phyloP scores from a whole-genome alignment of 2,888 invertebrate genomes.

The Gari tellinella region DNA sequence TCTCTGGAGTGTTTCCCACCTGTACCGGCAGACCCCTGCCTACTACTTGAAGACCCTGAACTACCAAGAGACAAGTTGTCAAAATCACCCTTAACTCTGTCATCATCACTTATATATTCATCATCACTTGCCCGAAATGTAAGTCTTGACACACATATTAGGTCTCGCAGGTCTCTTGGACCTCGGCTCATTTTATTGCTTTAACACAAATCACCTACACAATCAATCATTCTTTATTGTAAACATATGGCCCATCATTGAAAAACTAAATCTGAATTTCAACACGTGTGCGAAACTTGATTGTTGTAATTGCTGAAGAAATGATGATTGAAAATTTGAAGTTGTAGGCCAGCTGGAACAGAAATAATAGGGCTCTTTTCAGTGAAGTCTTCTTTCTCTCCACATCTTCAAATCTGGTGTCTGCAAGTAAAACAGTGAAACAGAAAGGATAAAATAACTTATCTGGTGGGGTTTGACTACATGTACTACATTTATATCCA shows the following conservation, averaged over 20 bases:
- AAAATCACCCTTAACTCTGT: slow-evolving; percentile 60
- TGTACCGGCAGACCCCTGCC: slow-evolving; percentile 47
- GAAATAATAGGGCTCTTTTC: slow-evolving; percentile 24
- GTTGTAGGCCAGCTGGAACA: slow-evolving; percentile 39
- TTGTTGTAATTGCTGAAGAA: slow-evolving; percentile 16
- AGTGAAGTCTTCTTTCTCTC: background rate
- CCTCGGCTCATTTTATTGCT: slow-evolving; percentile 80
- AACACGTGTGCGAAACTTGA: slow-evolving; percentile 15
- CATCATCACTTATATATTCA: slow-evolving; percentile 74
- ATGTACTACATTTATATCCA: too few relatives aligned
- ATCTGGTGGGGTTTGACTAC: too few relatives aligned
- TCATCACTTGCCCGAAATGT: slow-evolving; percentile 81
- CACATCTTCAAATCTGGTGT: background rate
- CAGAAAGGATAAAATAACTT: too few relatives aligned
- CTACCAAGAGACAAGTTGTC: slow-evolving; percentile 67
- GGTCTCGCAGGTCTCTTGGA: slow-evolving; percentile 81
- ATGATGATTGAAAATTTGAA: slow-evolving; percentile 13
- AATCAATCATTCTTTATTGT: too few relatives aligned
- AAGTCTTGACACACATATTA: slow-evolving; percentile 83
- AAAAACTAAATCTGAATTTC: slow-evolving; percentile 9
- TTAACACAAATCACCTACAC: slow-evolving; percentile 2
- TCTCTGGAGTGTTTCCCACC: slow-evolving; percentile 20
- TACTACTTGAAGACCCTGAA: slow-evolving; percentile 64
- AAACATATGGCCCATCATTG: background rate
- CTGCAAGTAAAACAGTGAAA: slow-evolving; percentile 13